A percentile compares a stretch with the other conserved stretches of the same genome.
Evolutionary conservation across 2,888 invertebrate species (phyloP).

Genomic region (Eurytoma californica): DNA sequence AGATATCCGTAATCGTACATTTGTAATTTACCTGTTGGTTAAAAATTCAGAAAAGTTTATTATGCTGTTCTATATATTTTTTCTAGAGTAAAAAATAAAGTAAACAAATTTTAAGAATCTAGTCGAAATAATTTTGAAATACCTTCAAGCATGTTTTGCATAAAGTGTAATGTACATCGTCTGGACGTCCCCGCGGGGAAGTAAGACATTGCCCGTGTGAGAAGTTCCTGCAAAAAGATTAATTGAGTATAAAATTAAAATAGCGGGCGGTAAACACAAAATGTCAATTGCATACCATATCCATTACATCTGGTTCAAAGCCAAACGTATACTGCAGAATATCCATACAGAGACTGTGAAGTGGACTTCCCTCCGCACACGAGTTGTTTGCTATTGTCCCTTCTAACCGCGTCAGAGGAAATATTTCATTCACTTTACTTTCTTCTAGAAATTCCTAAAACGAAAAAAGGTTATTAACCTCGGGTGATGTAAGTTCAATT

Average conservation of each 20-base stretch:
- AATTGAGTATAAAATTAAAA: not conserved
- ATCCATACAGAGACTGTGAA: not conserved
- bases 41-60: no score
- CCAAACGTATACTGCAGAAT: not conserved
- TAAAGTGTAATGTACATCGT: constrained; percentile 47
- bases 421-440: no score
- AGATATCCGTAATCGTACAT: no score
- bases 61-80: no score
- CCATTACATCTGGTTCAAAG: not conserved
- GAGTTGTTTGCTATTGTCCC: not conserved
- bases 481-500: no score
- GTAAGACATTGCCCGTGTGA: constrained; percentile 41
- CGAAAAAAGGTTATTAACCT: no score
- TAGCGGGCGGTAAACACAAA: not conserved
- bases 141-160: constrained; percentile 55
- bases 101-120: no score
- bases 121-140: not conserved
- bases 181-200: constrained; percentile 56
- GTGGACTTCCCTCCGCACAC: not conserved
- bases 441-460: no score
- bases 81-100: no score
- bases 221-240: constrained; percentile 30
- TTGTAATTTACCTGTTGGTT: no score
- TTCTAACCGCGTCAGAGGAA: no score
- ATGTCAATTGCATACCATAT: not conserved